phyloP scores from a whole-genome alignment of 92 coral and sea anemone genomes.

The Epizoanthus scotinus region DNA sequence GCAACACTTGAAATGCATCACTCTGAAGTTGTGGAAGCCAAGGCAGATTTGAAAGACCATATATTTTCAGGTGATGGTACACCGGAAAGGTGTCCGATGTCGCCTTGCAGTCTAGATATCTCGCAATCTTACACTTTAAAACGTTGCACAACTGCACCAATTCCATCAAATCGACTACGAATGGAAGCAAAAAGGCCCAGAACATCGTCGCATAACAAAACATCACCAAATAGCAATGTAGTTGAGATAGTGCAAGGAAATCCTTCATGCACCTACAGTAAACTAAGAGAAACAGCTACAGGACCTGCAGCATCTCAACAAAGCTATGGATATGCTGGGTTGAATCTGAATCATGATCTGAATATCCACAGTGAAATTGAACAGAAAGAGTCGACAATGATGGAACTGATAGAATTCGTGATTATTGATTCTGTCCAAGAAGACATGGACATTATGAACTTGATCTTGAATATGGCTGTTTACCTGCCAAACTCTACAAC shows the following conservation, averaged over 20 bases:
- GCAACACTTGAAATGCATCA: not conserved
- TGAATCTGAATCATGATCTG: not conserved
- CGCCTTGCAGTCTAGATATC: not conserved
- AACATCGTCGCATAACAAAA: not conserved
- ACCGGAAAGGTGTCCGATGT: not conserved
- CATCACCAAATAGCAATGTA: not conserved
- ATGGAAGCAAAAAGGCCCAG: not conserved
- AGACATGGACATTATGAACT: slow-evolving; percentile 8
- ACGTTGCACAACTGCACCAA: not conserved
- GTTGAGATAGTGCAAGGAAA: not conserved
- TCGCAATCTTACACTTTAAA: not conserved
- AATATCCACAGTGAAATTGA: slow-evolving; percentile 1
- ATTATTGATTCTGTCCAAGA: not conserved
- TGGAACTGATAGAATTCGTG: slow-evolving; percentile 7
- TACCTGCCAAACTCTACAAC: not conserved
- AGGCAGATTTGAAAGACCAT: not conserved
- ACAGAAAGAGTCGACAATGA: not conserved
- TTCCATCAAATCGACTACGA: not conserved
- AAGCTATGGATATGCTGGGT: not conserved
- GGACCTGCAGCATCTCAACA: not conserved
- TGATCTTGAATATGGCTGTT: slow-evolving; percentile 8
- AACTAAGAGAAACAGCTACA: no score
- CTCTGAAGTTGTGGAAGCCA: not conserved
- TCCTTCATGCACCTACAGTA: not conserved
- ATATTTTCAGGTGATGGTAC: not conserved